Evolutionary conservation across 2,888 invertebrate genomes (phyloP), one percentile per base, ranked within the genome.

Genomic region (Heliconius erato): DNA sequence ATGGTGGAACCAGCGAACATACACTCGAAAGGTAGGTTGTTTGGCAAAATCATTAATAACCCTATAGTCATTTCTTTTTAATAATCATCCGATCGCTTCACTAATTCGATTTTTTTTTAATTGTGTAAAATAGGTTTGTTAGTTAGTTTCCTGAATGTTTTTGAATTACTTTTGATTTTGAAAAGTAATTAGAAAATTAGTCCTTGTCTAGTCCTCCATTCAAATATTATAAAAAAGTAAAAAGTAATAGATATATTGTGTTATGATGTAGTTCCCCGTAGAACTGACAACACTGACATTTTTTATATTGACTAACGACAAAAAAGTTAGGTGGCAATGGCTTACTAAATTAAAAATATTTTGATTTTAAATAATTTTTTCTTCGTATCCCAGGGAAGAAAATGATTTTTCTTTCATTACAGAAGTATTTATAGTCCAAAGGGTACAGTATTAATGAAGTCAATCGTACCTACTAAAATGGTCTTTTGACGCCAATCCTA

Each of bases 1-100:
- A 83, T 26, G 84, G 84, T 28, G 84, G 84, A 32, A 67, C 83
- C 23, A 82, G 79, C 28, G 84, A 83, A 7, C 80, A 80, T 26
- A 76, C 72, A 44, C 84, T 83, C 14, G 87, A 87, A 11, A 85
- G 86, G 86, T 86, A 63, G 59, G 35, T 76, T 63, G 14, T 63
- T 63, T 76, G 35, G 63, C 76, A 35, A 40, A 26, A 63, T 63
- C 76, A 76, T 76, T 63, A 76, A 76, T 76, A 76, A 76, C 76
- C 35, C 19, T 26, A 32, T 74, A 49, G 44, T 59, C 35, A 71
- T 63, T n/a, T 35, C 32, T 35, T 35, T n/a, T 63, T 63, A 76
- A 76, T 76, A 79, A 23, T 28, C 78, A 79, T 79, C 23, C 49
- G 78, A 78, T 54, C 49, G 68, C 78, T 79, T 79, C 32, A 79